phyloP scores from a whole-genome alignment of 2,888 invertebrate species.

The Achlya flavicornis region DNA sequence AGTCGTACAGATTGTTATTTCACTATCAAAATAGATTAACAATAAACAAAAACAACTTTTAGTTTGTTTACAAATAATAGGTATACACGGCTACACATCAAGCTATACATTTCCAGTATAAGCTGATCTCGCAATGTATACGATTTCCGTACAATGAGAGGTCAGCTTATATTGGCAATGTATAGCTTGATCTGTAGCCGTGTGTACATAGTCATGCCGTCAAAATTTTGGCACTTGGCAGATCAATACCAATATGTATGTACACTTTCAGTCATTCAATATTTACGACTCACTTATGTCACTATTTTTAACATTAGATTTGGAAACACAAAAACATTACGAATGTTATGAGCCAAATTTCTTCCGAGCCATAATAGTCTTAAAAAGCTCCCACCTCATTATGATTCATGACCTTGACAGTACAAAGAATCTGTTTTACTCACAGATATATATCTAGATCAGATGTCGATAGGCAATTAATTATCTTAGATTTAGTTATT shows the following conservation, averaged over 20 bases:
- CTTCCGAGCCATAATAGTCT: neutral
- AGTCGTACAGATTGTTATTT: neutral
- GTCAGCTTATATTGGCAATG: too few relatives aligned
- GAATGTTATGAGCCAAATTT: neutral
- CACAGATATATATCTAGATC: neutral
- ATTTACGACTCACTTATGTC: conserved; percentile 1
- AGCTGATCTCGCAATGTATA: too few relatives aligned
- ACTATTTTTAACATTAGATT: neutral
- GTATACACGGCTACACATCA: too few relatives aligned
- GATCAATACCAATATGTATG: neutral
- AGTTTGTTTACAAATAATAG: conserved; percentile 7
- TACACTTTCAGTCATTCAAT: neutral
- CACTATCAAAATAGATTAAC: neutral
- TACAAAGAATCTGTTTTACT: neutral
- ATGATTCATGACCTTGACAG: neutral
- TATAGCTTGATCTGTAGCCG: too few relatives aligned
- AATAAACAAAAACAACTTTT: neutral
- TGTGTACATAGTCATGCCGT: conserved; percentile 2
- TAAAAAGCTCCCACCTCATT: neutral
- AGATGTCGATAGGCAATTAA: neutral
- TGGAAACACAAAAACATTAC: neutral
- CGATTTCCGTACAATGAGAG: too few relatives aligned
- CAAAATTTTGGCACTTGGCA: neutral
- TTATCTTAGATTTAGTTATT: too few relatives aligned
- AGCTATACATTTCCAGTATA: too few relatives aligned